These are phyloP conservation scores for Xestobium rufovillosum DNA, from an alignment of 2,888 invertebrate genomes.

Conservation along the genomic window DNA sequence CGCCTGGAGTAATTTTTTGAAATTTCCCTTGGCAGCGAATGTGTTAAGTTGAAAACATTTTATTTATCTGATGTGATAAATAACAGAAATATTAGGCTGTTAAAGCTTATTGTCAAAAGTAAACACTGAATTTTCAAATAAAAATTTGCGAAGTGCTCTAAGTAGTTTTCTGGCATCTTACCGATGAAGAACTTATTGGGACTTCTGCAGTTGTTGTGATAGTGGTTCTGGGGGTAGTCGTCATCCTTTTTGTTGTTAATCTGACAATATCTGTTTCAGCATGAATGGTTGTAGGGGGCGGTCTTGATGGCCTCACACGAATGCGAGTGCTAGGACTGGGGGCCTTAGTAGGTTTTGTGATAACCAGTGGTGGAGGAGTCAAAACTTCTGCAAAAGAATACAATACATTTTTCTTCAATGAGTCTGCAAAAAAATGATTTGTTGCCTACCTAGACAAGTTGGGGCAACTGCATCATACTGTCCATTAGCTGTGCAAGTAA, in stretches of 20 bases:
- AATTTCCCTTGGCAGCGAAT: no score
- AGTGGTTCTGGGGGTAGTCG: constrained; percentile 25
- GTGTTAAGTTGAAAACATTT: no score
- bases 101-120: no score
- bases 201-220: constrained; percentile 43
- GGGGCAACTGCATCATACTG: constrained; percentile 73
- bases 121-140: no score
- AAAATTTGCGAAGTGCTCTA: no score
- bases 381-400: constrained; percentile 45
- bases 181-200: constrained; percentile 44
- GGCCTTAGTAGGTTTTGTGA: constrained; percentile 26
- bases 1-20: no score
- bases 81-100: no score
- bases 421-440: constrained; percentile 1
- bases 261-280: constrained; percentile 38
- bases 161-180: no score
- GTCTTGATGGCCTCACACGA: constrained; percentile 37
- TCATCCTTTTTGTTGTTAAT: constrained; percentile 32
- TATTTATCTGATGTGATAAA: no score
- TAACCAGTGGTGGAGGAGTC: constrained; percentile 29
- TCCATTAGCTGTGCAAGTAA: constrained; percentile 68
- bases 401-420: constrained; percentile 4
- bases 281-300: constrained; percentile 40
- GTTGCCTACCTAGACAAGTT: constrained; percentile 57
- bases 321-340: constrained; percentile 34